phyloP scores from a whole-genome alignment of 2,113 vertebrate genomes.

The Trichechus manatus region DNA sequence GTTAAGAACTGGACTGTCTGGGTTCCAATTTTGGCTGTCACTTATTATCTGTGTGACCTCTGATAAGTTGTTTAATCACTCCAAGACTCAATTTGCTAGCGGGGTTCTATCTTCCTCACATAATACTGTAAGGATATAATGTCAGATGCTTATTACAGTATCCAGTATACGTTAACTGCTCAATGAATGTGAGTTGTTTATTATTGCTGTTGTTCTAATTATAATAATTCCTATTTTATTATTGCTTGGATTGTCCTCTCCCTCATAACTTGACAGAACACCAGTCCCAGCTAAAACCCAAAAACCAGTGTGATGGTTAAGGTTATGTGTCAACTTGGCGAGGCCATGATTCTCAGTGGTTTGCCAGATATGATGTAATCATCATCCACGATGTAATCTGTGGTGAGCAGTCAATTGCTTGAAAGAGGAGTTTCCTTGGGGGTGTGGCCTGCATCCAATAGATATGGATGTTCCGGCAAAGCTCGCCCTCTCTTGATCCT shows the following conservation, averaged over 20 bases:
- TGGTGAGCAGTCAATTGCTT: no score
- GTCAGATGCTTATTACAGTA: neutral
- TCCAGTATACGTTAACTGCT: neutral
- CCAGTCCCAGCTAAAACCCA: neutral
- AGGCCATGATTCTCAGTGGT: no score
- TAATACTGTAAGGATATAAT: neutral
- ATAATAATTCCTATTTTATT: neutral
- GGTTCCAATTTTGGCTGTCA: slow-evolving; percentile 9
- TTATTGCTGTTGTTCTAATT: neutral
- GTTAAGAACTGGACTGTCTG: neutral
- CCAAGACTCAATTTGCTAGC: neutral
- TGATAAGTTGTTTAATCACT: neutral
- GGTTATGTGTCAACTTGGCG: no score
- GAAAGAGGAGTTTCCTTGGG: no score
- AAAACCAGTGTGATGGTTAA: neutral
- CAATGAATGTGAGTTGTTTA: neutral
- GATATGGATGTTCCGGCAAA: no score
- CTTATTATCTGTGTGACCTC: neutral
- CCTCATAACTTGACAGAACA: neutral
- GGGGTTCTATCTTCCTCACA: neutral
- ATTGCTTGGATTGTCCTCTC: neutral
- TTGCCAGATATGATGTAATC: no score
- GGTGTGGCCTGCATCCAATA: no score
- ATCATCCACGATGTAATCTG: no score
- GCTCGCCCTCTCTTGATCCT: no score